phyloP scores from a whole-genome alignment of 1,140 invertebrate species.

The Dermatophagoides farinae region DNA sequence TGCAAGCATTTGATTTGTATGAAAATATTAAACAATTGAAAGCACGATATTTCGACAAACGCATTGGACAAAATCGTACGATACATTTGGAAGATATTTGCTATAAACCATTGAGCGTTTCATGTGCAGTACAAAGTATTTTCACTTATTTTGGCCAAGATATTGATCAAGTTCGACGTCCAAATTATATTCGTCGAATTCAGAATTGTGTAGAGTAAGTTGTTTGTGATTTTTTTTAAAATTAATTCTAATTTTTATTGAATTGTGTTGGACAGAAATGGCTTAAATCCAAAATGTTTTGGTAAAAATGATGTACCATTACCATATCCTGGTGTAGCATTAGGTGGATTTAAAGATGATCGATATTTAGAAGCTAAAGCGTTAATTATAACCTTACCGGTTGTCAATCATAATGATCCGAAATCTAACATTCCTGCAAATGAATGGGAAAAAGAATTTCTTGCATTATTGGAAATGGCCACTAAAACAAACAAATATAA shows the following conservation, averaged over 20 bases:
- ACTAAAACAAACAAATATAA: conserved; percentile 12
- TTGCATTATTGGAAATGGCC: conserved; percentile 6
- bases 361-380: conserved; percentile 57
- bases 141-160: conserved; percentile 73
- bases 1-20: conserved; percentile 49
- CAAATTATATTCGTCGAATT: conserved; percentile 29
- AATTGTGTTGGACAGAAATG: conserved; percentile 1
- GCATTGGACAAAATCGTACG: not conserved
- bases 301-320: conserved; percentile 64
- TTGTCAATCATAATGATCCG: conserved; percentile 66
- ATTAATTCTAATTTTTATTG: not conserved
- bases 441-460: conserved; percentile 63
- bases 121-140: conserved; percentile 70
- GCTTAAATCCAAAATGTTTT: conserved; percentile 37
- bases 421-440: conserved; percentile 43
- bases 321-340: conserved; percentile 62
- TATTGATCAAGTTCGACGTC: conserved; percentile 24
- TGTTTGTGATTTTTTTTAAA: not conserved
- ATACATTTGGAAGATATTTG: conserved; percentile 61
- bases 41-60: not conserved
- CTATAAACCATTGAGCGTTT: conserved; percentile 48
- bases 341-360: conserved; percentile 67
- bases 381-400: conserved; percentile 67
- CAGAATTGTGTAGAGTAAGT: conserved; percentile 7
- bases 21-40: conserved; percentile 29